Evolutionary conservation across 2,797 vertebrate species (phyloP).

Genomic region (Myotis planiceps): DNA sequence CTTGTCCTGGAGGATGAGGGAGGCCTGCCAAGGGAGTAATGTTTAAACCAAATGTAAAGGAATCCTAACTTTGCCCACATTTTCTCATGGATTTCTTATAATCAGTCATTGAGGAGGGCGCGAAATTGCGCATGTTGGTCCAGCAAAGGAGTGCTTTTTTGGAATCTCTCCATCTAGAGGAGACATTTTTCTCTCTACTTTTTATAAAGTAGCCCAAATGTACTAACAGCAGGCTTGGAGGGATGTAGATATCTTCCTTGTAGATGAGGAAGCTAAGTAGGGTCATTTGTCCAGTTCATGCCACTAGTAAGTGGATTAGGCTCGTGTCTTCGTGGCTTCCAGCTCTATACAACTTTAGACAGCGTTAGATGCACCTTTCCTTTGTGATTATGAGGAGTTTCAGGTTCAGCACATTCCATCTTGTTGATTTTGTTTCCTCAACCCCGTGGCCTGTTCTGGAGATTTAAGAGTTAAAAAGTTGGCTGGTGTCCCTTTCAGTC

Average conservation of each 20-base stretch:
- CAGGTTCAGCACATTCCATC: background rate
- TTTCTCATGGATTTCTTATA: background rate
- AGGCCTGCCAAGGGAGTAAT: background rate
- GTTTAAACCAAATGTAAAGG: background rate
- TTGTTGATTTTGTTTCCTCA: background rate
- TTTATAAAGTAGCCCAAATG: background rate
- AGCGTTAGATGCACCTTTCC: background rate
- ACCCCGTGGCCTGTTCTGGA: background rate
- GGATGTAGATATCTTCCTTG: background rate
- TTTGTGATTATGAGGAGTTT: background rate
- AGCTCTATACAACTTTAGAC: background rate
- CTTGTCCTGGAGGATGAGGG: background rate
- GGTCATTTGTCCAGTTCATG: background rate
- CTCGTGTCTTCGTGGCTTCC: background rate
- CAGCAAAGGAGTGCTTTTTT: background rate
- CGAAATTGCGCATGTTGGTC: background rate
- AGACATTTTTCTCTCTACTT: background rate
- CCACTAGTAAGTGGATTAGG: background rate
- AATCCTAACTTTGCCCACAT: background rate
- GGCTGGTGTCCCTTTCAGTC: background rate
- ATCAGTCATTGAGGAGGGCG: background rate
- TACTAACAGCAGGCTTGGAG: background rate
- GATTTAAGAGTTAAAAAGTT: slow-evolving; percentile 54
- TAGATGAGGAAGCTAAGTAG: background rate
- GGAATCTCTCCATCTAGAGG: background rate